phyloP scores from a whole-genome alignment of 1,140 invertebrate genomes.

The Proctacanthus coquilletti region DNA sequence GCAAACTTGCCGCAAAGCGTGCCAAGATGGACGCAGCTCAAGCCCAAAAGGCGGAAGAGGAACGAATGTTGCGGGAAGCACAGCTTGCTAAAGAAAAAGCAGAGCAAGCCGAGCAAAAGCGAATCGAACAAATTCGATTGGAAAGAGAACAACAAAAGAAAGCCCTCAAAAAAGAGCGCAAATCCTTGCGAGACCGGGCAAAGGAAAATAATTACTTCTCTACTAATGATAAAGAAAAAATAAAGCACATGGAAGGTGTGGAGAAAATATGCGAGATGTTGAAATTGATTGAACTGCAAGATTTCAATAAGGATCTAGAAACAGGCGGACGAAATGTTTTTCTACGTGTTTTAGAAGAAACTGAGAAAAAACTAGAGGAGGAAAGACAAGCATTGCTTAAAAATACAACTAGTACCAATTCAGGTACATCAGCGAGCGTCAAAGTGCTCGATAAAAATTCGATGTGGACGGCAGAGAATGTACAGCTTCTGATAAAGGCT shows the following conservation, averaged over 20 bases:
- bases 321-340: slow-evolving; percentile 45
- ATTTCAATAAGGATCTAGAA: slow-evolving; percentile 56
- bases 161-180: slow-evolving; percentile 70
- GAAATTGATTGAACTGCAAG: slow-evolving; percentile 52
- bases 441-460: slow-evolving; percentile 32
- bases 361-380: slow-evolving; percentile 57
- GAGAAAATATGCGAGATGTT: slow-evolving; percentile 81
- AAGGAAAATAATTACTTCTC: slow-evolving; percentile 83
- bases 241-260: slow-evolving; percentile 73
- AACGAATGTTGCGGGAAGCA: slow-evolving; percentile 50
- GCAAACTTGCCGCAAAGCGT: slow-evolving; percentile 73
- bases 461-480: slow-evolving; percentile 65
- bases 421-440: slow-evolving; percentile 14
- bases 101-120: slow-evolving; percentile 63
- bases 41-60: slow-evolving; percentile 70
- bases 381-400: slow-evolving; percentile 50
- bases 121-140: slow-evolving; percentile 65
- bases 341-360: slow-evolving; percentile 45
- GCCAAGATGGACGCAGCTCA: slow-evolving; percentile 80
- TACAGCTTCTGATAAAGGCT: slow-evolving; percentile 84
- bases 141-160: slow-evolving; percentile 75
- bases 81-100: slow-evolving; percentile 66
- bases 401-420: too few species aligned
- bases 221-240: slow-evolving; percentile 50
- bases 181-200: slow-evolving; percentile 66